These are phyloP conservation scores for Bombus confusus DNA, from an alignment of 1,140 invertebrate genomes.

Conservation along the genomic window DNA sequence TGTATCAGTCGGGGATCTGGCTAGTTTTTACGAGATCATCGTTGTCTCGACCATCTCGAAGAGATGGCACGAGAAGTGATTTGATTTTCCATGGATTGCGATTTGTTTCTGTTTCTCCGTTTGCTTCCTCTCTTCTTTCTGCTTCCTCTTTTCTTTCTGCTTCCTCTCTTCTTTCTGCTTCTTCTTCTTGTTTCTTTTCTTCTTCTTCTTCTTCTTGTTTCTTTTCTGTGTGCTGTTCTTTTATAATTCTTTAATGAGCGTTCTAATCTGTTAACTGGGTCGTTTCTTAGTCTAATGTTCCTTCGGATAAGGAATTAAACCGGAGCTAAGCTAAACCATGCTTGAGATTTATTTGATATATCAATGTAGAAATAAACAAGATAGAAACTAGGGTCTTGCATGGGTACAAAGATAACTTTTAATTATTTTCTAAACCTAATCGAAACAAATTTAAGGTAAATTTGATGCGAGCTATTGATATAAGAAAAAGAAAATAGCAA, in stretches of 20 bases:
- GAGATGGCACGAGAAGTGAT: background rate
- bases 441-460: too few relatives aligned
- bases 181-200: background rate
- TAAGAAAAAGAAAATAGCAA: too few relatives aligned
- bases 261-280: background rate
- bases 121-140: too few relatives aligned
- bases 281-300: background rate
- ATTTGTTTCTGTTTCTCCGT: background rate
- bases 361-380: too few relatives aligned
- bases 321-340: too few relatives aligned
- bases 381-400: too few relatives aligned
- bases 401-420: too few relatives aligned
- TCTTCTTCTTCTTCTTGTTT: background rate
- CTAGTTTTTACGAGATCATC: slow-evolving; percentile 24
- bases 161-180: too few relatives aligned
- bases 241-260: background rate
- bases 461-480: too few relatives aligned
- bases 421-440: too few relatives aligned
- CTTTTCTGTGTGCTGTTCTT: background rate
- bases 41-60: background rate
- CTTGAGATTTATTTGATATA: too few relatives aligned
- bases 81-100: background rate
- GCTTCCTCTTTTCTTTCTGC: too few relatives aligned
- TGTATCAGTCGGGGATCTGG: background rate
- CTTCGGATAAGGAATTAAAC: background rate